These are phyloP conservation scores for Cacatua alba DNA, from an alignment of 2,113 vertebrate species.

Conservation along the genomic window DNA sequence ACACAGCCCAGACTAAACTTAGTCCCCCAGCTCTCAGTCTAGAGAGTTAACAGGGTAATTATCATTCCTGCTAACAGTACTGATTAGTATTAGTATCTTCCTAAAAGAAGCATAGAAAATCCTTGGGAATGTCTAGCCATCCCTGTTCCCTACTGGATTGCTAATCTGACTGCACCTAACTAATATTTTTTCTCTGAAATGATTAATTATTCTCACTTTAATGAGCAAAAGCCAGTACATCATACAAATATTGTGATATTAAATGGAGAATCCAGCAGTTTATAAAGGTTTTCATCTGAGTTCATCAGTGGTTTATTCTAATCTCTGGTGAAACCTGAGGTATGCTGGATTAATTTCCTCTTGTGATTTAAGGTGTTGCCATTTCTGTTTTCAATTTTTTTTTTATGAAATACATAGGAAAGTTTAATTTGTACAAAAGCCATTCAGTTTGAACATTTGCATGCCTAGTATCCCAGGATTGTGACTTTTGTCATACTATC, in stretches of 20 bases:
- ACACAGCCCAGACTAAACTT: background rate
- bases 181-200: background rate
- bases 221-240: background rate
- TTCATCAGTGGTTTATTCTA: background rate
- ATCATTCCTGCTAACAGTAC: background rate
- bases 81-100: background rate
- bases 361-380: background rate
- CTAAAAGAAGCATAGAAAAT: background rate
- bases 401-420: background rate
- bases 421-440: background rate
- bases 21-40: background rate
- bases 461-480: background rate
- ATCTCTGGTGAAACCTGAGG: background rate
- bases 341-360: background rate
- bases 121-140: background rate
- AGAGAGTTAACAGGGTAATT: background rate
- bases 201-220: background rate
- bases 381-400: background rate
- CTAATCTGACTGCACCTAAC: background rate
- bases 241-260: background rate
- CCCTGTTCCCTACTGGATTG: background rate
- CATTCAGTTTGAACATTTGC: background rate
- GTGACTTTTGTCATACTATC: background rate
- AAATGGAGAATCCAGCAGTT: background rate
- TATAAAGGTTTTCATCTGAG: background rate